Conservation (phyloP, 2,888 invertebrate genomes). For the Oscheius sp. region DNA sequence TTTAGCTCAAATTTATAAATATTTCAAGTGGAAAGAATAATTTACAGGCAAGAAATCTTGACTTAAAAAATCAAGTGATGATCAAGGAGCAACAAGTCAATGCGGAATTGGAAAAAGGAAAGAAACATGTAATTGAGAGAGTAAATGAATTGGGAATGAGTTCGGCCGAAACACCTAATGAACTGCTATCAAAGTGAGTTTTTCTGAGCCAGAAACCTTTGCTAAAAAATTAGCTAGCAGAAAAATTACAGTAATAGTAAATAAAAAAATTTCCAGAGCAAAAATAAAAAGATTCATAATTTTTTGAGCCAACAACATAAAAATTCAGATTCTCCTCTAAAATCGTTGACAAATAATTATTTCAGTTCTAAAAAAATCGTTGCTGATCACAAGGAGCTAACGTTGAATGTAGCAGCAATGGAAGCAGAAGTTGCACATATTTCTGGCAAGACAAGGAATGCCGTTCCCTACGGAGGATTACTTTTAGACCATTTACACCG, state of each 20-base stretch:
- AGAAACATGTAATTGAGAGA: conserved; percentile 36
- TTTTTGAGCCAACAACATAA: too few relatives aligned
- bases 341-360: neutral
- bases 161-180: conserved; percentile 46
- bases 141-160: conserved; percentile 54
- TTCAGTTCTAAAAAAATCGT: conserved; percentile 60
- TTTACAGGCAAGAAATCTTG: neutral
- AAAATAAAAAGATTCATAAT: too few relatives aligned
- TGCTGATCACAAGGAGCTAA: conserved; percentile 55
- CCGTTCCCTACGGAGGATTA: conserved; percentile 43
- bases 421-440: conserved; percentile 44
- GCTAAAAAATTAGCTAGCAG: too few relatives aligned
- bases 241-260: too few relatives aligned
- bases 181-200: conserved; percentile 42
- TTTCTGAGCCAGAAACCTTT: neutral
- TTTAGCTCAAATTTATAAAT: too few relatives aligned
- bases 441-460: conserved; percentile 39
- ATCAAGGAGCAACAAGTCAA: conserved; percentile 33
- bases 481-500: conserved; percentile 40
- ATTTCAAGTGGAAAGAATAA: too few relatives aligned
- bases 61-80: conserved; percentile 23
- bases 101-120: conserved; percentile 35
- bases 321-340: too few relatives aligned
- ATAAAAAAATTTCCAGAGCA: too few relatives aligned
- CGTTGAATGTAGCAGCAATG: conserved; percentile 39